A percentile compares a stretch with the other conserved stretches of the same genome.
phyloP scores from a whole-genome alignment of 2,113 vertebrate species.

The Gila orcuttii region DNA sequence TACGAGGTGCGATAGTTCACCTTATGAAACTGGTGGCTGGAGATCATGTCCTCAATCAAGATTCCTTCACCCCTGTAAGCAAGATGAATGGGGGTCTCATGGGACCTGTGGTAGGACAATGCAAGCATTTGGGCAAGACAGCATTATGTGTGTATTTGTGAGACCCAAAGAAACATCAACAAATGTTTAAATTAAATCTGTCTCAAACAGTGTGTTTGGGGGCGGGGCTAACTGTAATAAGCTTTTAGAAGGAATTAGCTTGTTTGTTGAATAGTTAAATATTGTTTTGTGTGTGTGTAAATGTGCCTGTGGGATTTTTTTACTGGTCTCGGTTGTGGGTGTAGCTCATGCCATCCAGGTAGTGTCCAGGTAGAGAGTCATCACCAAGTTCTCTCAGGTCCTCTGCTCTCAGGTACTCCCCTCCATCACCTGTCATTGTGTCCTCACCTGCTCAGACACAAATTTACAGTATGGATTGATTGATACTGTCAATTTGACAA shows the following conservation, averaged over 20 bases:
- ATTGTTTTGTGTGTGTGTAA: background rate
- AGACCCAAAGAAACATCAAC: background rate
- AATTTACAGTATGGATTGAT: background rate
- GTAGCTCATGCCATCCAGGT: constrained; percentile 92
- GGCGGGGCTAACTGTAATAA: background rate
- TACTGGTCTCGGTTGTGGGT: constrained; percentile 96
- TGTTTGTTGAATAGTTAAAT: background rate
- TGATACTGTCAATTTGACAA: background rate
- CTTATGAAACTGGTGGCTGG: constrained; percentile 85
- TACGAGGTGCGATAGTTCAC: background rate
- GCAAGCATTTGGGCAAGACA: background rate
- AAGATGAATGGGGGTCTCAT: constrained; percentile 83
- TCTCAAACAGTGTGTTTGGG: background rate
- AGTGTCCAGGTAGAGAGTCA: constrained; percentile 93
- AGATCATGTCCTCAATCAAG: constrained; percentile 89
- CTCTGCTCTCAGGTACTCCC: constrained; percentile 93
- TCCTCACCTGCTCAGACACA: constrained; percentile 83
- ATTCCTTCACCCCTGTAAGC: constrained; percentile 84
- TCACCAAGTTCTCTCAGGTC: constrained; percentile 95
- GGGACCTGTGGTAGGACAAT: constrained; percentile 76
- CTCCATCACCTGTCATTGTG: constrained; percentile 95
- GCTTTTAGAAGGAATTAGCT: background rate
- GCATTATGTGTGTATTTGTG: background rate
- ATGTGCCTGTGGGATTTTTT: background rate
- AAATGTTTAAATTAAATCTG: background rate